A percentile compares a stretch with the other conserved stretches of the same genome.
phyloP scores from a whole-genome alignment of 2,888 invertebrate species.

The Tillus elongatus region DNA sequence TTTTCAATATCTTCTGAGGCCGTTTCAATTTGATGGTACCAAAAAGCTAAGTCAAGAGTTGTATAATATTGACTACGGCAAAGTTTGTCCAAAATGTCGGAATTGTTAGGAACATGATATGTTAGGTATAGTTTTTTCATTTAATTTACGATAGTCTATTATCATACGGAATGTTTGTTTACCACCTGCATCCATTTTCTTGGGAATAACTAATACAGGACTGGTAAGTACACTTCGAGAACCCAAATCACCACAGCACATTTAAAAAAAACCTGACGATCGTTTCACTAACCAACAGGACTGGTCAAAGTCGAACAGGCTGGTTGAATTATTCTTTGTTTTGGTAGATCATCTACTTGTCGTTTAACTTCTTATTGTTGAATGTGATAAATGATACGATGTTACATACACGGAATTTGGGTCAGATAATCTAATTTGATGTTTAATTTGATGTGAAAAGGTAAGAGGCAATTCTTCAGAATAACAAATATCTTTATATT shows the following conservation, averaged over 20 bases:
- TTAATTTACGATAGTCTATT: not conserved
- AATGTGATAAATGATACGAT: not conserved
- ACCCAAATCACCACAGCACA: too few relatives aligned
- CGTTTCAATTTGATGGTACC: slow-evolving; percentile 27
- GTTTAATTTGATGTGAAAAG: slow-evolving; percentile 1
- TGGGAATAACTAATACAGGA: not conserved
- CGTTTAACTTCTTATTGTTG: not conserved
- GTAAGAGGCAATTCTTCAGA: too few relatives aligned
- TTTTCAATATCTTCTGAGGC: slow-evolving; percentile 19
- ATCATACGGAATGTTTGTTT: not conserved
- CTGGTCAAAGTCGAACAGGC: not conserved
- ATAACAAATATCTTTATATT: too few relatives aligned
- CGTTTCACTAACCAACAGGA: too few relatives aligned
- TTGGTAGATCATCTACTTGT: too few relatives aligned
- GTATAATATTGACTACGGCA: slow-evolving; percentile 26
- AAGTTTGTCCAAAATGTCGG: slow-evolving; percentile 26
- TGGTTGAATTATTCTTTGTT: not conserved
- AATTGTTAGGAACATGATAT: not conserved
- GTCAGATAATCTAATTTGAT: not conserved
- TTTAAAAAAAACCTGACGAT: too few relatives aligned
- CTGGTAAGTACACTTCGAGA: too few relatives aligned
- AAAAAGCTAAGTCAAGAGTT: slow-evolving; percentile 25
- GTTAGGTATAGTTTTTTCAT: not conserved
- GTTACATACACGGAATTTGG: not conserved
- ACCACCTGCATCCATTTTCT: too few relatives aligned